These are phyloP conservation scores for Lepidochitona cinerea DNA, from an alignment of 2,888 invertebrate genomes.

Conservation along the genomic window DNA sequence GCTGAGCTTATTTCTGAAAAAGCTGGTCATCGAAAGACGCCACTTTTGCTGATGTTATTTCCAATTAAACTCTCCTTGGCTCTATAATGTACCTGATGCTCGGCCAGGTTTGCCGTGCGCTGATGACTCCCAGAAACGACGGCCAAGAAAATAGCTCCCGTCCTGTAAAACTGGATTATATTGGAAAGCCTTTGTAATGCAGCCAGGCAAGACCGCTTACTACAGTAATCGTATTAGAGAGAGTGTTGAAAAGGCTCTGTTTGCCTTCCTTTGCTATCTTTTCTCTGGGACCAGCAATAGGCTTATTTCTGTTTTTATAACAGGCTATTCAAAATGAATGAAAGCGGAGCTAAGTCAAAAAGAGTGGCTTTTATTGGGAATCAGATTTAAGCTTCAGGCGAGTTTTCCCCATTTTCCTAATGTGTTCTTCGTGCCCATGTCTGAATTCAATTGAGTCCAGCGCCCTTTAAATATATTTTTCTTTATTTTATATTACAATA, in stretches of 20 bases:
- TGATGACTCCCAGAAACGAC: no score
- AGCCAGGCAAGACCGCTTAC: neutral
- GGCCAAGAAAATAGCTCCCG: neutral
- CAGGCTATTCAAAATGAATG: neutral
- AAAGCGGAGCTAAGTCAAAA: neutral
- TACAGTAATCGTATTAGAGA: neutral
- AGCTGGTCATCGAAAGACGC: neutral
- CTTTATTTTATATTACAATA: no score
- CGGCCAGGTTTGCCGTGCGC: no score
- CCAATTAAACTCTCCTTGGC: neutral
- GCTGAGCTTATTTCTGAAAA: no score
- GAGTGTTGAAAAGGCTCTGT: neutral
- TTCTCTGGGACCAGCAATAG: neutral
- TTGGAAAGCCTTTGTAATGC: neutral
- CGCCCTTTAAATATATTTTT: no score
- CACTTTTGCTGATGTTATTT: neutral
- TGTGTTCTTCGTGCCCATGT: neutral
- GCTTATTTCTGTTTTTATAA: slow-evolving; percentile 7
- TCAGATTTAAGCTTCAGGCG: neutral
- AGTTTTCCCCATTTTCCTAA: neutral
- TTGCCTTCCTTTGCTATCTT: neutral
- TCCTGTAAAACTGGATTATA: neutral
- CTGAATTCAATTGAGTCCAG: no score
- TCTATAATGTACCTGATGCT: no score
- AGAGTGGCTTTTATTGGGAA: neutral